Conservation (phyloP, 2,113 vertebrate species). For the Sminthopsis crassicaudata region DNA sequence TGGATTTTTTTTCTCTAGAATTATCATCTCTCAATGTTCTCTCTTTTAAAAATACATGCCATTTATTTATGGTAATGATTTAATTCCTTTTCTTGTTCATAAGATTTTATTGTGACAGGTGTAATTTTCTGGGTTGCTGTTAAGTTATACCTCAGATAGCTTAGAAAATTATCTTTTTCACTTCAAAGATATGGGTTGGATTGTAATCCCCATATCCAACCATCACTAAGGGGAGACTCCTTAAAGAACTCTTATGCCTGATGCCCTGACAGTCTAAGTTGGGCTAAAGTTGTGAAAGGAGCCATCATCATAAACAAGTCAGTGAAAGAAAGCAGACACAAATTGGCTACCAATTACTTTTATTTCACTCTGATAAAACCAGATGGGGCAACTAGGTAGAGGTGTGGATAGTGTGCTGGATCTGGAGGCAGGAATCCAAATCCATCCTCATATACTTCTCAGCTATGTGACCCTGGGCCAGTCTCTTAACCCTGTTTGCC, state of each 20-base stretch:
- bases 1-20: constrained; percentile 19
- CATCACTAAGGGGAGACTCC: constrained; percentile 37
- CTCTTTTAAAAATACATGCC: constrained; percentile 44
- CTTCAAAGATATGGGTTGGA: constrained; percentile 54
- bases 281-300: constrained; percentile 57
- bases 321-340: constrained; percentile 74
- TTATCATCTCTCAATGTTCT: background rate
- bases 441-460: background rate
- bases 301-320: constrained; percentile 57
- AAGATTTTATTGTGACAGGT: constrained; percentile 66
- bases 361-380: constrained; percentile 72
- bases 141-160: constrained; percentile 42
- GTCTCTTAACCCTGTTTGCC: background rate
- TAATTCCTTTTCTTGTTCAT: constrained; percentile 57
- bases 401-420: background rate
- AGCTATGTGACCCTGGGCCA: background rate
- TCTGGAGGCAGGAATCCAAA: background rate
- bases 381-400: constrained; percentile 53
- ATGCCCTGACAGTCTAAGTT: constrained; percentile 64
- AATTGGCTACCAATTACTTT: constrained; percentile 74
- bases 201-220: constrained; percentile 32
- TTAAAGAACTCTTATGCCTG: background rate
- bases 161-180: constrained; percentile 52
- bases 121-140: constrained; percentile 57
- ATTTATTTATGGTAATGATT: constrained; percentile 59